Conservation (phyloP, 23 tunicate genomes). For the Ciona savignyi region DNA sequence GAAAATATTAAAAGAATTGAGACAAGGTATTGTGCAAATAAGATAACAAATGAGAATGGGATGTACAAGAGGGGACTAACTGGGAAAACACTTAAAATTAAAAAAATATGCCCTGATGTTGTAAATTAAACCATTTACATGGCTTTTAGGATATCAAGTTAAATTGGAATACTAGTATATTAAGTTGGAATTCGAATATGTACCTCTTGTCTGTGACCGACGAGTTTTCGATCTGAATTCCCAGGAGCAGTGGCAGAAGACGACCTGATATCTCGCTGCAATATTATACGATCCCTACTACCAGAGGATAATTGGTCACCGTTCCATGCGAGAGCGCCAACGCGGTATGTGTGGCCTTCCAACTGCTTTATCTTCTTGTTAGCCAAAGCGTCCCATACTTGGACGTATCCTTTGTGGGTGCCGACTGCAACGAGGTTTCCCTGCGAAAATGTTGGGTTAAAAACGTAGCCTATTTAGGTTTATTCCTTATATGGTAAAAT, state of each 20-base stretch:
- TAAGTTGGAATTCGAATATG: too few species aligned
- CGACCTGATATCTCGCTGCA: constrained; percentile 82
- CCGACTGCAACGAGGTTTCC: constrained; percentile 92
- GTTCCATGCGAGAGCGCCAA: constrained; percentile 98
- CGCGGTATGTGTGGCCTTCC: constrained; percentile 86
- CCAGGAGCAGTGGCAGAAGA: constrained; percentile 25
- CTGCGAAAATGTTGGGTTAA: constrained; percentile 36
- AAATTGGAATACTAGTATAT: too few species aligned
- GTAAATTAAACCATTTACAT: too few species aligned
- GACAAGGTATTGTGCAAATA: too few species aligned
- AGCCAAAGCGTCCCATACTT: constrained; percentile 89
- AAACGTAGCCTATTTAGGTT: too few species aligned
- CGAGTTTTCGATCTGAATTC: constrained; percentile 62
- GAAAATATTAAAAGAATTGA: too few species aligned
- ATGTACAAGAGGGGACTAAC: too few species aligned
- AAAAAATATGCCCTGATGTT: too few species aligned
- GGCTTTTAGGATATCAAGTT: too few species aligned
- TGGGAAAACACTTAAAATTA: too few species aligned
- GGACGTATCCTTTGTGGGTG: constrained; percentile 86
- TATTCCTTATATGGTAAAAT: too few species aligned
- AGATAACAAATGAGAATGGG: too few species aligned
- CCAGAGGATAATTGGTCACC: constrained; percentile 94
- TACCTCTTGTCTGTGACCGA: constrained; percentile 94
- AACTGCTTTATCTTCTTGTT: constrained; percentile 52
- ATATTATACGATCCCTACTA: constrained; percentile 80